phyloP scores from a whole-genome alignment of 2,888 invertebrate species.

The Cantharis flavilabris region DNA sequence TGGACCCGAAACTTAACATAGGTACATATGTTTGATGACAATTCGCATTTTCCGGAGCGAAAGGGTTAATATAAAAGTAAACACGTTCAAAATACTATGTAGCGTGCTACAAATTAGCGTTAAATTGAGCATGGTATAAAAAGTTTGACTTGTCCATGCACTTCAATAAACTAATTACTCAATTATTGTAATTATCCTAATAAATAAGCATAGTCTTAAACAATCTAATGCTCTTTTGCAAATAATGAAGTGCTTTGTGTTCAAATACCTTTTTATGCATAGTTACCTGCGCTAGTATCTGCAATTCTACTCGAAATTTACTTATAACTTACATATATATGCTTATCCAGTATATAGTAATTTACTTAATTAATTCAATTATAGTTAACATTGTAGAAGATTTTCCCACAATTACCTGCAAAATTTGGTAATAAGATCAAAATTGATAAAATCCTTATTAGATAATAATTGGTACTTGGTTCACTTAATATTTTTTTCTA shows the following conservation, averaged over 20 bases:
- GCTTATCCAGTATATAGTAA: neutral
- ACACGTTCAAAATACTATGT: neutral
- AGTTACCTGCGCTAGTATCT: neutral
- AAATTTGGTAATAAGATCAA: conserved; percentile 3
- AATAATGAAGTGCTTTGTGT: neutral
- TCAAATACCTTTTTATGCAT: neutral
- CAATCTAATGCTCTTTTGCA: neutral
- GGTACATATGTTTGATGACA: too few species aligned
- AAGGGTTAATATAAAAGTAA: neutral
- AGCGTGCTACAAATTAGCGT: conserved; percentile 13
- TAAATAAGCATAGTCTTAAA: conserved; percentile 3
- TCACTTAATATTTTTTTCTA: too few species aligned
- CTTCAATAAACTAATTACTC: conserved; percentile 11
- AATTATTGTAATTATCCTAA: conserved; percentile 15
- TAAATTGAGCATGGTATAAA: conserved; percentile 13
- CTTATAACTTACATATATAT: neutral
- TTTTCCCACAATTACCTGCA: conserved; percentile 8
- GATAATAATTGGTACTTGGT: neutral
- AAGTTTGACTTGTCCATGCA: conserved; percentile 5
- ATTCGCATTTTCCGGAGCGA: too few species aligned
- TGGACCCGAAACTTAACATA: too few species aligned
- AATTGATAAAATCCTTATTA: conserved; percentile 3
- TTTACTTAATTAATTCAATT: neutral
- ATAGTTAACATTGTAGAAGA: neutral
- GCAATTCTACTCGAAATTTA: neutral